Percentiles rank a stretch among this genome's conserved stretches.
Conservation (phyloP, 2,888 invertebrate genomes). For the Hoplodrina blanda region DNA sequence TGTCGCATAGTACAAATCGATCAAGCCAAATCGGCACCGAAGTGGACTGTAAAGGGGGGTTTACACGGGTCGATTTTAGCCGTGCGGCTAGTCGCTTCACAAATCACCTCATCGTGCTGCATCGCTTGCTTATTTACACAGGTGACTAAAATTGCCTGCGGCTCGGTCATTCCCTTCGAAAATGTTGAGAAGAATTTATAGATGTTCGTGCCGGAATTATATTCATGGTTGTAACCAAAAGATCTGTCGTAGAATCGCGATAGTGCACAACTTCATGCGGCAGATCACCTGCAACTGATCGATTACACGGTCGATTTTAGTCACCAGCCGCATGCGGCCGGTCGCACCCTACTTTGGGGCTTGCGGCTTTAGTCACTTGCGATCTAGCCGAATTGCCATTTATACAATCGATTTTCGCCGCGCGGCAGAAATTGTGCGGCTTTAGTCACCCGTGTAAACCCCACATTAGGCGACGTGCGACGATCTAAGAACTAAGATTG, state of each 20-base stretch:
- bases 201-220: too few relatives aligned
- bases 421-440: slow-evolving; percentile 67
- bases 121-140: too few relatives aligned
- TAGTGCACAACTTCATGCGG: too few relatives aligned
- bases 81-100: background rate
- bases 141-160: too few relatives aligned
- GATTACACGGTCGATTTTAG: too few relatives aligned
- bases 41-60: background rate
- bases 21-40: background rate
- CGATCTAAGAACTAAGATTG: slow-evolving; percentile 5
- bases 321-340: too few relatives aligned
- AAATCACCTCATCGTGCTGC: slow-evolving; percentile 31
- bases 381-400: slow-evolving; percentile 69
- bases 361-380: slow-evolving; percentile 72
- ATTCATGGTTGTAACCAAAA: too few relatives aligned
- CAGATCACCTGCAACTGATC: too few relatives aligned
- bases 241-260: too few relatives aligned
- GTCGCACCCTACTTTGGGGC: slow-evolving; percentile 72
- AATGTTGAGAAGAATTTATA: too few relatives aligned
- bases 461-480: too few relatives aligned
- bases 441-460: slow-evolving; percentile 18
- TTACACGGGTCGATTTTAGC: background rate
- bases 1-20: background rate
- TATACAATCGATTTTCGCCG: slow-evolving; percentile 61
- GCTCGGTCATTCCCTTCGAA: too few relatives aligned